Evolutionary conservation across 2,113 vertebrate species (phyloP), one percentile per base, ranked within the genome.

Genomic region (Psephotus haematonotus): DNA sequence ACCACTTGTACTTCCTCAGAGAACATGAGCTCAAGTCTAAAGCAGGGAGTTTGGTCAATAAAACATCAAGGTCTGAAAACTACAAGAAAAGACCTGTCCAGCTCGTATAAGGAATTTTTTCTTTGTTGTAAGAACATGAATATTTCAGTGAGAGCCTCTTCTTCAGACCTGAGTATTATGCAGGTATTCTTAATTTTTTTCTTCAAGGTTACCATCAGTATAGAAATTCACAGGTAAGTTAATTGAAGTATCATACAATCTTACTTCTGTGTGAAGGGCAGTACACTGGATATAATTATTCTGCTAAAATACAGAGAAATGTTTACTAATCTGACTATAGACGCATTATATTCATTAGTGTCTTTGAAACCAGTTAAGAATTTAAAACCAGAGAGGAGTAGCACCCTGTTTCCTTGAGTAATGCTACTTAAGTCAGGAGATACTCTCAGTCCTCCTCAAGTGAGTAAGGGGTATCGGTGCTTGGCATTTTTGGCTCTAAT

Each of bases 1-100:
- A 97, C 95, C 88, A 93, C 96, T 97, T 98, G 97, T 97, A 95
- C 94, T 97, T 98, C 95, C 97, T 98, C 92, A 15, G 75, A 96
- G 95, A 95, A 97, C 92, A 97, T 91, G 97, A 97, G 95, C 96
- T 98, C 91, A 95, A 96, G 93, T 95, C 95, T 91, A 95, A 94
- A 98, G 65, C 92, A 52, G 97, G 88, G 68, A 87, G 92, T 90
- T 94, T 59, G 86, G 88, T 97, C 88, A 97, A 97, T 97, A 97
- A 97, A 97, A 97, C 78, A 97, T 76, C 10, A 35, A 65, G 77
- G 31, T 93, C 95, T 97, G 76, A 93, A 96, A 96, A 95, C 91
- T 74, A 76, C 92, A 87, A 83, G 90, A 79, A 92, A 94, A 95
- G 74, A 95, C 86, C 92, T 93, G 92, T 95, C 85, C 59, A 15